phyloP scores from a whole-genome alignment of 2,888 invertebrate species.

The Stenchaetothrips biformis region DNA sequence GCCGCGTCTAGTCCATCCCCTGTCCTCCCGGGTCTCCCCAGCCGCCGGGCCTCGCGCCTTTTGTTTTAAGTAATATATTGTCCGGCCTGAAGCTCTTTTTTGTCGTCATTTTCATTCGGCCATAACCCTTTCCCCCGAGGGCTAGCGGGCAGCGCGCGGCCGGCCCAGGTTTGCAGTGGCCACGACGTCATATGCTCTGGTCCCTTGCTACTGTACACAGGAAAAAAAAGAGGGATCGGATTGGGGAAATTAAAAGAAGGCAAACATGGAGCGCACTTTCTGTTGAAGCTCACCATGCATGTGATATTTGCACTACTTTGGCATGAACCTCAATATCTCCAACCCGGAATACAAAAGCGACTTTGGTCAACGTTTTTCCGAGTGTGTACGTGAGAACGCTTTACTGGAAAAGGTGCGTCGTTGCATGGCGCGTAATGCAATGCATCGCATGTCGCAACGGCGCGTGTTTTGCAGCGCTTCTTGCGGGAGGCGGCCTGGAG shows the following conservation, averaged over 20 bases:
- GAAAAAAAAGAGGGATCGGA: background rate
- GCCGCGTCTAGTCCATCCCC: background rate
- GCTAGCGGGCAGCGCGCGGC: no score
- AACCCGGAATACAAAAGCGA: no score
- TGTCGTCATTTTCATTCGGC: slow-evolving; percentile 15
- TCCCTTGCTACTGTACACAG: background rate
- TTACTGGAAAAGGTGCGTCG: no score
- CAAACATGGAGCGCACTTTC: no score
- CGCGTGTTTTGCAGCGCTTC: background rate
- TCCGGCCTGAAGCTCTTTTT: background rate
- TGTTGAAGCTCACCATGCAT: no score
- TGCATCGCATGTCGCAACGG: background rate
- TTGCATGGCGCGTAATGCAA: background rate
- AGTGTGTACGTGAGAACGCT: no score
- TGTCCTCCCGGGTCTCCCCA: background rate
- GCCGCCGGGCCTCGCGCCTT: background rate
- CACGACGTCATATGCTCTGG: background rate
- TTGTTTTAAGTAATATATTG: slow-evolving; percentile 24
- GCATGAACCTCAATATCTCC: no score
- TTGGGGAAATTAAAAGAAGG: background rate
- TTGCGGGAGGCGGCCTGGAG: no score
- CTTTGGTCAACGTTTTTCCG: no score
- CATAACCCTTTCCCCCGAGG: no score
- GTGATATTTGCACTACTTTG: no score
- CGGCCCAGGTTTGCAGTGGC: background rate